Evolutionary conservation across 1,140 invertebrate genomes (phyloP).

Genomic region (Temnothorax longispinosus): DNA sequence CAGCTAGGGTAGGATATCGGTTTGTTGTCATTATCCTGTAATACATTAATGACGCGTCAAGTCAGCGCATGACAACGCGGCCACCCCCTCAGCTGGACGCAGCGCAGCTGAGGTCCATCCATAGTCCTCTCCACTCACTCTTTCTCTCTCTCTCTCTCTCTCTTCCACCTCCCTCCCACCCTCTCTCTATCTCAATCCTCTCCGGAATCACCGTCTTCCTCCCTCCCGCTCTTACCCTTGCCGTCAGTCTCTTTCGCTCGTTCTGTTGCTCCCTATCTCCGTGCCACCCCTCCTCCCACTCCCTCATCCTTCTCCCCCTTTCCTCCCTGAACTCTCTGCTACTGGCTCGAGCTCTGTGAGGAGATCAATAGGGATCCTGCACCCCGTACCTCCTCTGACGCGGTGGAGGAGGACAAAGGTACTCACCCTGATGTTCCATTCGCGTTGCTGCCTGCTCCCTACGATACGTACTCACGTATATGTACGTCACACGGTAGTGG

Average conservation of each 20-base stretch:
- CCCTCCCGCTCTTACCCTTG: constrained; percentile 34
- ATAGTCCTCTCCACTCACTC: constrained; percentile 35
- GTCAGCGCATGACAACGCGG: constrained; percentile 77
- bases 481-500: neutral
- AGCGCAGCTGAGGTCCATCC: constrained; percentile 70
- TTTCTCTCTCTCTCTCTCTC: neutral
- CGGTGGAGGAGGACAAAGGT: constrained; percentile 75
- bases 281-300: constrained; percentile 42
- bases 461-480: constrained; percentile 30
- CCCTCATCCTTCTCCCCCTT: constrained; percentile 28
- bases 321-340: constrained; percentile 70
- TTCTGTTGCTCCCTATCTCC: constrained; percentile 67
- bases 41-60: constrained; percentile 77
- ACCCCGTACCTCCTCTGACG: constrained; percentile 74
- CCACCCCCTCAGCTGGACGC: constrained; percentile 63
- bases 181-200: constrained; percentile 34
- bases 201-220: constrained; percentile 40
- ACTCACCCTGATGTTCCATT: constrained; percentile 74
- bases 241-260: constrained; percentile 57
- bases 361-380: constrained; percentile 78
- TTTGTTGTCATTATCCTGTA: constrained; percentile 71
- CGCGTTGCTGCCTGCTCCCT: constrained; percentile 68
- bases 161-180: neutral
- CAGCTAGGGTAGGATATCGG: constrained; percentile 56
- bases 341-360: constrained; percentile 75